Evolutionary conservation across 2,113 vertebrate species (phyloP), one percentile per base, ranked within the genome.

Genomic region (Caloenas nicobarica): DNA sequence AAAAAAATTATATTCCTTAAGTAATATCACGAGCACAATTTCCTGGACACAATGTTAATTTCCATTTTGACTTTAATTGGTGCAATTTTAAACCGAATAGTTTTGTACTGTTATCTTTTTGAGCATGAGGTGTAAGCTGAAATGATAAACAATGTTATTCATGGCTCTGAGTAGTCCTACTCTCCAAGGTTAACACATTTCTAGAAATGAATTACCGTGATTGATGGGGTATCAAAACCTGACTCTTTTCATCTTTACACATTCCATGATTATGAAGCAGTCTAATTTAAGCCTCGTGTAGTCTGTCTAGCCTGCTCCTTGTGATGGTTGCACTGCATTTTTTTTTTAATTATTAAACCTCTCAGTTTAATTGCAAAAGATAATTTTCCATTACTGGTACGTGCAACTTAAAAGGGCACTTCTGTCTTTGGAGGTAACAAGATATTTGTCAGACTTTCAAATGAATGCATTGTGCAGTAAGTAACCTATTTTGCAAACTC

Each of bases 131-230:
- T 97, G 92, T 96, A 96, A 73, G 77, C 88, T 95, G 78, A 86
- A 95, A 87, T 96, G 93, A 96, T 93, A 91, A 93, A 97, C 88
- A 97, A 70, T 93, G 85, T 89, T 97, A 96, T 95, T 95, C 88
- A 88, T 91, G 80, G 68, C 87, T 96, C 89, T 95, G 61, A 91
- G 65, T 53, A 96, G 78, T 66, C 94, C 78, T 85, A 60, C 85
- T 97, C 95, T 95, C 88, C 72, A 96, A 97, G 91, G 95, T 94
- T 97, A 96, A 97, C 77, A 2, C 86, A 90, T 91, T 97, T 96
- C 93, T 94, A 93, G 84, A 95, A 96, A 93, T 77, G 78, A 96
- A 95, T 96, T 96, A 93, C 91, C 81, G 42, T 96, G 89, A 97
- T 95, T 92, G 92, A 92, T 97, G 94, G 71, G 80, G 79, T 91